These are phyloP conservation scores for Eueides isabella DNA, from an alignment of 1,140 invertebrate species.

Conservation along the genomic window DNA sequence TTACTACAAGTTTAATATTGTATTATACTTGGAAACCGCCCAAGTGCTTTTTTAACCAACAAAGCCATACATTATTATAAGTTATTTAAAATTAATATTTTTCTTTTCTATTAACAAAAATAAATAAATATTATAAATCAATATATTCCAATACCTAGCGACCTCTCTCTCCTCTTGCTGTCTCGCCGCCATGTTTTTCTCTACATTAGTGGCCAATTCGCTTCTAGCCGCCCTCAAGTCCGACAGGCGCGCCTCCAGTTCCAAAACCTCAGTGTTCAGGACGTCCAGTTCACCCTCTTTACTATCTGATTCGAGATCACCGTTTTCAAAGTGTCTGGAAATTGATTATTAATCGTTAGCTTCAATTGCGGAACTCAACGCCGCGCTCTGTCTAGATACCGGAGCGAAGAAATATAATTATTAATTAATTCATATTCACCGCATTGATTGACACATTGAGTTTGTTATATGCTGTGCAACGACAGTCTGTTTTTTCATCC, in stretches of 20 bases:
- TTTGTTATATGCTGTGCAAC: no score
- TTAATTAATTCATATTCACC: no score
- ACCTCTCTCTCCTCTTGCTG: constrained; percentile 42
- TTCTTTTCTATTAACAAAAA: no score
- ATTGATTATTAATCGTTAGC: background rate
- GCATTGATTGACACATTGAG: no score
- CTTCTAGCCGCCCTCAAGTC: constrained; percentile 47
- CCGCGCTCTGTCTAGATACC: no score
- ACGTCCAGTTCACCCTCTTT: constrained; percentile 63
- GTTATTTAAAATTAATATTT: no score
- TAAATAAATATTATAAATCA: no score
- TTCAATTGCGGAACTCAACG: no score
- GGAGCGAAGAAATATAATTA: no score
- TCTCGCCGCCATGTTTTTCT: constrained; percentile 36
- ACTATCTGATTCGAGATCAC: constrained; percentile 59
- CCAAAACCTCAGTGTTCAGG: constrained; percentile 53
- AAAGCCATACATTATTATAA: background rate
- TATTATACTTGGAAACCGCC: no score
- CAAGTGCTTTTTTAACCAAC: background rate
- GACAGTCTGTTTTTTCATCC: no score
- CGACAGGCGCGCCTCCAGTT: constrained; percentile 45
- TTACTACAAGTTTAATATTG: constrained; percentile 40
- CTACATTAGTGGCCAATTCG: constrained; percentile 33
- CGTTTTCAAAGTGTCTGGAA: constrained; percentile 56
- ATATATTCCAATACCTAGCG: constrained; percentile 41